Percentiles rank a stretch among this genome's conserved stretches.
These are phyloP conservation scores for Hypsopygia costalis DNA, from an alignment of 2,888 invertebrate genomes.

Conservation along the genomic window DNA sequence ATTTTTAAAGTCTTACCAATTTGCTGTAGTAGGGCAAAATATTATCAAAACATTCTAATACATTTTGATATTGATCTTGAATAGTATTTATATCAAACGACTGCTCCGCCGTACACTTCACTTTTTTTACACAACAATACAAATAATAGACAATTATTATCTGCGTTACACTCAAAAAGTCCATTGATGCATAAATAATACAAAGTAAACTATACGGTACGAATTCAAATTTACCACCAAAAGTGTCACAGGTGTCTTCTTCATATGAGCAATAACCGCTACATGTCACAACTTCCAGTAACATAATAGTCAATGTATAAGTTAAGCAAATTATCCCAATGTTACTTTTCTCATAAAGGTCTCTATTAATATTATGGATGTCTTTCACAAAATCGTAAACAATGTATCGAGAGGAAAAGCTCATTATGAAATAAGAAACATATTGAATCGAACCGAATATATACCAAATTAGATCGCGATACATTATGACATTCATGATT, in stretches of 20 bases:
- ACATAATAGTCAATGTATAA: neutral
- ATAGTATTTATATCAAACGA: neutral
- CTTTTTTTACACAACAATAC: neutral
- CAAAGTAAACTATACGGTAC: too few species aligned
- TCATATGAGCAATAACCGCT: too few species aligned
- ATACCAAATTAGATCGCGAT: too few species aligned
- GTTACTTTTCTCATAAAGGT: neutral
- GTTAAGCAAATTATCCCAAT: neutral
- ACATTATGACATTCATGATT: too few species aligned
- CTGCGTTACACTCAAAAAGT: neutral
- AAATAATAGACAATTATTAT: neutral
- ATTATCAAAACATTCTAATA: neutral
- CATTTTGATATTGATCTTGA: neutral
- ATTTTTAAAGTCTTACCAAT: neutral
- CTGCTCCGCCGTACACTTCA: neutral
- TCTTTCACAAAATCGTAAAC: neutral
- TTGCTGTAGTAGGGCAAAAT: neutral
- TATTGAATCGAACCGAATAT: neutral
- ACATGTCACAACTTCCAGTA: neutral
- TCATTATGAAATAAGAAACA: neutral
- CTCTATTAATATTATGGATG: neutral
- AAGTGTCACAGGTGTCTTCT: too few species aligned
- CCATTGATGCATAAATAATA: neutral
- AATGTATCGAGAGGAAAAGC: neutral
- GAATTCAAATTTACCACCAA: too few species aligned